Conservation (phyloP, 1,140 invertebrate genomes). For the Diabrotica undecimpunctata region DNA sequence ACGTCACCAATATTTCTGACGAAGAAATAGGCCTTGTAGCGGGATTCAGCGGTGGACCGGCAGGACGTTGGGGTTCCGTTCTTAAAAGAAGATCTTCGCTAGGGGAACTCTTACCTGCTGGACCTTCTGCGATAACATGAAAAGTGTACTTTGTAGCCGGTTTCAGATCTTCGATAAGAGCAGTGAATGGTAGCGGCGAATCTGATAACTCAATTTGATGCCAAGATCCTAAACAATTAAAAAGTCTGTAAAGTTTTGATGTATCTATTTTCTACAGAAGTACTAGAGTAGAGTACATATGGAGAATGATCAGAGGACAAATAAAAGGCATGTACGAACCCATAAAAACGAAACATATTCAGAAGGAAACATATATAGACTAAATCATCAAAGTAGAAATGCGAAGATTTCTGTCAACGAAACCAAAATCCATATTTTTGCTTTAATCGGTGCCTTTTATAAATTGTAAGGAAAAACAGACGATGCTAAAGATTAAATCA, state of each 20-base stretch:
- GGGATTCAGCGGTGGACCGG: conserved; percentile 69
- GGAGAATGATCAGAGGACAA: too few species aligned
- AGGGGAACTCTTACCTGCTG: conserved; percentile 67
- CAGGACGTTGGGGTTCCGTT: conserved; percentile 75
- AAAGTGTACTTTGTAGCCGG: conserved; percentile 75
- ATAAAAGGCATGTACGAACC: too few species aligned
- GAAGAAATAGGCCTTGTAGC: conserved; percentile 69
- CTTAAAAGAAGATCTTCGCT: conserved; percentile 64
- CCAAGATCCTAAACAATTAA: conserved; percentile 52
- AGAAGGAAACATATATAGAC: too few species aligned
- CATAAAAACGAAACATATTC: too few species aligned
- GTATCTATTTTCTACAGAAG: neutral
- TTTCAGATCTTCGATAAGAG: conserved; percentile 66
- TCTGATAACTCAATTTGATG: conserved; percentile 64
- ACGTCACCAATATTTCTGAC: conserved; percentile 71
- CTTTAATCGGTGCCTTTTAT: too few species aligned
- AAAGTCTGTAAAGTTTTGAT: too few species aligned
- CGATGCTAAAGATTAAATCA: too few species aligned
- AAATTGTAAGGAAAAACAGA: too few species aligned
- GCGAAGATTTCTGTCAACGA: too few species aligned
- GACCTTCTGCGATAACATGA: conserved; percentile 71
- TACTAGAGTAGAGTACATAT: too few species aligned
- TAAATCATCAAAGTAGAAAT: too few species aligned
- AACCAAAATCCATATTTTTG: too few species aligned
- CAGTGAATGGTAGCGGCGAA: conserved; percentile 57